Evolutionary conservation across 2,888 invertebrate species (phyloP).

Genomic region (Penaeus monodon): DNA sequence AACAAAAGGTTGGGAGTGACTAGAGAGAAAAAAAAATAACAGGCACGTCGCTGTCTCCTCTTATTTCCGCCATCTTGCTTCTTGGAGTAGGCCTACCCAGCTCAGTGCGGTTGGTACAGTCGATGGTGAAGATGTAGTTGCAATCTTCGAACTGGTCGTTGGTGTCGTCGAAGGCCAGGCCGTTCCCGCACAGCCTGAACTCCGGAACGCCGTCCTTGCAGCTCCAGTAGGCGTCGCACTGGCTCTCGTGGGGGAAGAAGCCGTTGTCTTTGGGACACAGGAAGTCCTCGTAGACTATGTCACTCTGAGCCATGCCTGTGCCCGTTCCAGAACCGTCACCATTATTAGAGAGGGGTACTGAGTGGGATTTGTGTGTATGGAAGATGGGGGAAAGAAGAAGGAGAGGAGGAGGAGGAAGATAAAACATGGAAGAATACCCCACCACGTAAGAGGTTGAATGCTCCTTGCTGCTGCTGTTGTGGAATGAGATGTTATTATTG

Average conservation of each 20-base stretch:
- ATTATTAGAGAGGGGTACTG: conserved; percentile 19
- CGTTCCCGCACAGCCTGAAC: conserved; percentile 68
- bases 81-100: conserved; percentile 66
- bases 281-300: conserved; percentile 72
- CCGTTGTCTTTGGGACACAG: conserved; percentile 95
- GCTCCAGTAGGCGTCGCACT: conserved; percentile 70
- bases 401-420: neutral
- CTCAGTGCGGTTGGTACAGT: conserved; percentile 67
- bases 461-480: no score
- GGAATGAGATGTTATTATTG: no score
- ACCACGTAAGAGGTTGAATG: no score
- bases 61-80: neutral
- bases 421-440: neutral
- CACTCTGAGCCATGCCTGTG: conserved; percentile 48
- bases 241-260: conserved; percentile 89
- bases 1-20: neutral
- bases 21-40: neutral
- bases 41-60: no score
- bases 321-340: conserved; percentile 27
- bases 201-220: conserved; percentile 67
- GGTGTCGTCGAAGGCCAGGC: conserved; percentile 68
- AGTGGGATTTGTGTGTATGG: neutral
- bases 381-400: neutral
- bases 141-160: conserved; percentile 68
- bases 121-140: conserved; percentile 68